Evolutionary conservation across 1,140 invertebrate species (phyloP).

Genomic region (Leptopilina clavipes): DNA sequence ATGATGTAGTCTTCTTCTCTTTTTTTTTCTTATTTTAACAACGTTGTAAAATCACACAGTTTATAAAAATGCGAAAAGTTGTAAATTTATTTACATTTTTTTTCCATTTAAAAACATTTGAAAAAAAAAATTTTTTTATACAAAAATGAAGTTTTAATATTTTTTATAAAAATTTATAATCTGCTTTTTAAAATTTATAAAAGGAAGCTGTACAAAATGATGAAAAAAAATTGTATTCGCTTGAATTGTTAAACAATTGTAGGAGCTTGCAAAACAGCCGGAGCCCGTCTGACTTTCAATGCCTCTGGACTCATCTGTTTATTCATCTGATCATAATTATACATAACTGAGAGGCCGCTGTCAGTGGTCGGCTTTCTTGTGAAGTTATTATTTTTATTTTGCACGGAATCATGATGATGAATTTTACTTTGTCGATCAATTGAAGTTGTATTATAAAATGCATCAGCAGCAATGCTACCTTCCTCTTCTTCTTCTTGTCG

Average conservation of each 20-base stretch:
- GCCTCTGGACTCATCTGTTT: slow-evolving; percentile 73
- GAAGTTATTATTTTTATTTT: slow-evolving; percentile 53
- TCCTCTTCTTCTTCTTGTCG: slow-evolving; percentile 67
- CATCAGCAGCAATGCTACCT: slow-evolving; percentile 70
- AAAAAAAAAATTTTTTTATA: no score
- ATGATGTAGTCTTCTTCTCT: no score
- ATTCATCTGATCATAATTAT: slow-evolving; percentile 71
- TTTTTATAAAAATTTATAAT: no score
- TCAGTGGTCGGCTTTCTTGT: slow-evolving; percentile 62
- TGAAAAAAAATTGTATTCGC: no score
- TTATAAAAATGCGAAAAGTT: not conserved
- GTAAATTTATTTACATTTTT: no score
- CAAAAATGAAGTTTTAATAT: no score
- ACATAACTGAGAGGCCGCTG: slow-evolving; percentile 66
- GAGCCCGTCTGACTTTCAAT: slow-evolving; percentile 70
- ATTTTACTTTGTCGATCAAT: slow-evolving; percentile 55
- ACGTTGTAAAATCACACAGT: not conserved
- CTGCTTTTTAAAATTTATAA: no score
- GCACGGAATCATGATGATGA: slow-evolving; percentile 43
- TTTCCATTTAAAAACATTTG: no score
- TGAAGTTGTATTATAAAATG: slow-evolving; percentile 62
- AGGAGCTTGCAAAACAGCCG: slow-evolving; percentile 70
- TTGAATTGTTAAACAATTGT: slow-evolving; percentile 66
- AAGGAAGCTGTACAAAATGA: no score
- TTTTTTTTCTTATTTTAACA: not conserved